Conservation (phyloP, 2,113 vertebrate species). For the Anthoscopus minutus region DNA sequence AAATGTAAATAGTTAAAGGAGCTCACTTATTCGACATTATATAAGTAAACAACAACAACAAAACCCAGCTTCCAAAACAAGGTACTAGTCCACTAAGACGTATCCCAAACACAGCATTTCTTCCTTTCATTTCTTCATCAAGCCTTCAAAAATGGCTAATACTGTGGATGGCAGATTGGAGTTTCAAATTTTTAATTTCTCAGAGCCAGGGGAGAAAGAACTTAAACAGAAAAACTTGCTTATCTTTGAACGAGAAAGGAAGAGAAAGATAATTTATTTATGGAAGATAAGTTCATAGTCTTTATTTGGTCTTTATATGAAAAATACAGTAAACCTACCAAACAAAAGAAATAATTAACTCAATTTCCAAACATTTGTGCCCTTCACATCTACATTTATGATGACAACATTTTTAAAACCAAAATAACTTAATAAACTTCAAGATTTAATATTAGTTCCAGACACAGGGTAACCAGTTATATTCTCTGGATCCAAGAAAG, state of each 20-base stretch:
- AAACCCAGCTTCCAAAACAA: neutral
- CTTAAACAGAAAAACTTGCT: neutral
- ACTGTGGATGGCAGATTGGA: neutral
- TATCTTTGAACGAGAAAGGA: neutral
- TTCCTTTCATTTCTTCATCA: neutral
- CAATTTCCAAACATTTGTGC: neutral
- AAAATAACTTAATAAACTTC: neutral
- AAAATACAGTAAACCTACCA: neutral
- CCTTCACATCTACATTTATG: neutral
- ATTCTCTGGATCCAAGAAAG: neutral
- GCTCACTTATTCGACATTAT: neutral
- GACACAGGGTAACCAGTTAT: neutral
- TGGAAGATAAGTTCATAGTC: neutral
- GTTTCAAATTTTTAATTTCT: neutral
- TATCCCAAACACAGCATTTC: neutral
- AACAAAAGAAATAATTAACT: neutral
- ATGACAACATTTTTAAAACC: neutral
- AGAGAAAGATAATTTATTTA: neutral
- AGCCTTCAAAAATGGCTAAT: neutral
- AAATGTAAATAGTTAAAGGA: neutral
- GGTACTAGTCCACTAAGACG: neutral
- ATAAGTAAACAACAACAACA: neutral
- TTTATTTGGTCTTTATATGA: neutral
- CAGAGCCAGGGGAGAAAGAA: neutral
- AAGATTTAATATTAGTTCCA: neutral